phyloP scores from a whole-genome alignment of 2,888 invertebrate species.

The Cyclophora albipunctata region DNA sequence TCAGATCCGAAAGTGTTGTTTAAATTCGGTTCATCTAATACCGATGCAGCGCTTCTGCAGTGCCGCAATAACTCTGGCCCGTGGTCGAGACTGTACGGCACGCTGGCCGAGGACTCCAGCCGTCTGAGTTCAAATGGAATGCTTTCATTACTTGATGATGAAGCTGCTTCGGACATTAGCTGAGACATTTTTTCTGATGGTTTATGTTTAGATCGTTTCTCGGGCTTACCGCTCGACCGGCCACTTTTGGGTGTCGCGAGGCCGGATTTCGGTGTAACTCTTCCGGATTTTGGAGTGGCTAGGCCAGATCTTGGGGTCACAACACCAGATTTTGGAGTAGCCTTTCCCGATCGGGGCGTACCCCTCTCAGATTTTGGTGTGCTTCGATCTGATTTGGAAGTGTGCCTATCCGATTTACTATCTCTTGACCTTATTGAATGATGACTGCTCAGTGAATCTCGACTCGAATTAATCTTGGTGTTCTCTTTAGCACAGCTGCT shows the following conservation, averaged over 20 bases:
- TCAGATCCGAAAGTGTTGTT: constrained; percentile 77
- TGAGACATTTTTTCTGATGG: constrained; percentile 72
- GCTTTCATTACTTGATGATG: constrained; percentile 77
- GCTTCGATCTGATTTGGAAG: constrained; percentile 65
- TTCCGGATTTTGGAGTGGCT: constrained; percentile 63
- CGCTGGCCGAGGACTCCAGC: constrained; percentile 77
- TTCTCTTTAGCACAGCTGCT: constrained; percentile 55
- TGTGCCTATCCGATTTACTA: constrained; percentile 66
- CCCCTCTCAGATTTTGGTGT: constrained; percentile 67
- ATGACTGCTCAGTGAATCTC: constrained; percentile 69
- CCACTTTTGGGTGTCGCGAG: constrained; percentile 75
- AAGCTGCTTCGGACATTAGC: constrained; percentile 73
- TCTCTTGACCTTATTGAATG: constrained; percentile 69
- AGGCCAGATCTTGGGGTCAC: constrained; percentile 63
- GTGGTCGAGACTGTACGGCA: constrained; percentile 77
- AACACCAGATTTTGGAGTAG: constrained; percentile 61
- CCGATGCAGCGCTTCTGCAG: constrained; percentile 74
- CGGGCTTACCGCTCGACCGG: constrained; percentile 67
- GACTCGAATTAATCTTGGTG: constrained; percentile 61
- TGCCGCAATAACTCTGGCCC: constrained; percentile 68
- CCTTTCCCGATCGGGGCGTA: constrained; percentile 58
- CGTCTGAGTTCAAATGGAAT: constrained; percentile 66
- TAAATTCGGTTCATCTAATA: constrained; percentile 73
- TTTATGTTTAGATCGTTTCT: constrained; percentile 63
- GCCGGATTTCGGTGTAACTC: constrained; percentile 62